A percentile compares a stretch with the other conserved stretches of the same genome.
Evolutionary conservation across 2,797 vertebrate species (phyloP).

Genomic region (Cuculus canorus): DNA sequence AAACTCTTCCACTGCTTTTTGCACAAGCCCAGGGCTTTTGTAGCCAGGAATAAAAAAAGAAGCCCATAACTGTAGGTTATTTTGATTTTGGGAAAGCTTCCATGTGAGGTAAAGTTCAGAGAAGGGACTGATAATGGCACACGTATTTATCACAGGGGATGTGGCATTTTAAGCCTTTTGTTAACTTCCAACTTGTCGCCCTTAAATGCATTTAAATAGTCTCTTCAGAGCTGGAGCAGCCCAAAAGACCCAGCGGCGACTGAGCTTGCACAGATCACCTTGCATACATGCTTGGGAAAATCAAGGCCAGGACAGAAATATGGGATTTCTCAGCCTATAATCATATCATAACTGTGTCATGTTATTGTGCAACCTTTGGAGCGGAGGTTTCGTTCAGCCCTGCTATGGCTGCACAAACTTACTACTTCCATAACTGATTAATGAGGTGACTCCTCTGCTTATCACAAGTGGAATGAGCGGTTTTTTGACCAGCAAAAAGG

Average conservation of each 20-base stretch:
- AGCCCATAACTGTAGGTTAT: not conserved
- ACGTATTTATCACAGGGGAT: not conserved
- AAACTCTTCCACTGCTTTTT: not conserved
- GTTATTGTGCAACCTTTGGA: not conserved
- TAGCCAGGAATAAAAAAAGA: constrained; percentile 1
- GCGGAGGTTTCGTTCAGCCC: not conserved
- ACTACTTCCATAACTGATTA: not conserved
- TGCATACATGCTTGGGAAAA: not conserved
- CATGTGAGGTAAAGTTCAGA: not conserved
- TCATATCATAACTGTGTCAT: not conserved
- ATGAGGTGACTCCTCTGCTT: not conserved
- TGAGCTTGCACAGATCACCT: not conserved
- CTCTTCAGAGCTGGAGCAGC: not conserved
- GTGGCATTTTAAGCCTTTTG: not conserved
- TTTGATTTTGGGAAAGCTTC: constrained; percentile 17
- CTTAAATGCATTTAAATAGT: not conserved
- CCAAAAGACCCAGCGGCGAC: not conserved
- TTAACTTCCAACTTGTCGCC: not conserved
- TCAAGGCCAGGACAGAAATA: not conserved
- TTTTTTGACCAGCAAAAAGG: not conserved
- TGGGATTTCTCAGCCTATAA: not conserved
- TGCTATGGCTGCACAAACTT: not conserved
- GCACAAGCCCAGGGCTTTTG: not conserved
- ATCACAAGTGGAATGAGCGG: not conserved
- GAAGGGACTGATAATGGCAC: not conserved